Conservation (phyloP, 2,113 vertebrate species). For the Morone chrysops region DNA sequence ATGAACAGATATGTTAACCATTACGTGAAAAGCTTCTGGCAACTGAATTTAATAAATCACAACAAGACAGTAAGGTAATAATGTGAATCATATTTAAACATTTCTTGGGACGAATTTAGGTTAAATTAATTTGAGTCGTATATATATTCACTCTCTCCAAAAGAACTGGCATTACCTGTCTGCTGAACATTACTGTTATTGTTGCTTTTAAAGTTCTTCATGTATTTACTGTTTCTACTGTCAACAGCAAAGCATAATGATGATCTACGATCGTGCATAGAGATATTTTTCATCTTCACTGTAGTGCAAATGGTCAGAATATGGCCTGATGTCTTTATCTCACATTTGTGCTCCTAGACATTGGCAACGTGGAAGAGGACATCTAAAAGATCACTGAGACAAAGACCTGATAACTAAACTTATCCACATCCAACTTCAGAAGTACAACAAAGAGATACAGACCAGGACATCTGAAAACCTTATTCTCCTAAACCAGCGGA, state of each 20-base stretch:
- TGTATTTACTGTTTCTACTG: not conserved
- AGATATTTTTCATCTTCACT: not conserved
- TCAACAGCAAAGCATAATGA: not conserved
- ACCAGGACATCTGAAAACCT: not conserved
- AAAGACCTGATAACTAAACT: not conserved
- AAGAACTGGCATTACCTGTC: not conserved
- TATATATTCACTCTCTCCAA: not conserved
- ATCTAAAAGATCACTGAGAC: not conserved
- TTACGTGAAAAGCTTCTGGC: constrained; percentile 27
- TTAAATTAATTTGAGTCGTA: not conserved
- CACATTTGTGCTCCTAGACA: not conserved
- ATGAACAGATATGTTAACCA: not conserved
- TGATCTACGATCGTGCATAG: not conserved
- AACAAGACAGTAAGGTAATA: not conserved
- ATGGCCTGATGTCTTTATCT: not conserved
- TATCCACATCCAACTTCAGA: not conserved
- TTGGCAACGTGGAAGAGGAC: not conserved
- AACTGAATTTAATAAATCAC: not conserved
- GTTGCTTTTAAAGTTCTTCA: not conserved
- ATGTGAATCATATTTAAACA: not conserved
- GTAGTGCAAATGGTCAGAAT: not conserved
- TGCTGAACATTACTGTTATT: not conserved
- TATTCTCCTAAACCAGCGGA: constrained; percentile 5
- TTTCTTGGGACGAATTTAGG: not conserved
- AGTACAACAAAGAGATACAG: not conserved